Percentiles rank a stretch among this genome's conserved stretches.
These are phyloP conservation scores for Neolamprologus cancellatus DNA, from an alignment of 2,113 vertebrate species.

Conservation along the genomic window DNA sequence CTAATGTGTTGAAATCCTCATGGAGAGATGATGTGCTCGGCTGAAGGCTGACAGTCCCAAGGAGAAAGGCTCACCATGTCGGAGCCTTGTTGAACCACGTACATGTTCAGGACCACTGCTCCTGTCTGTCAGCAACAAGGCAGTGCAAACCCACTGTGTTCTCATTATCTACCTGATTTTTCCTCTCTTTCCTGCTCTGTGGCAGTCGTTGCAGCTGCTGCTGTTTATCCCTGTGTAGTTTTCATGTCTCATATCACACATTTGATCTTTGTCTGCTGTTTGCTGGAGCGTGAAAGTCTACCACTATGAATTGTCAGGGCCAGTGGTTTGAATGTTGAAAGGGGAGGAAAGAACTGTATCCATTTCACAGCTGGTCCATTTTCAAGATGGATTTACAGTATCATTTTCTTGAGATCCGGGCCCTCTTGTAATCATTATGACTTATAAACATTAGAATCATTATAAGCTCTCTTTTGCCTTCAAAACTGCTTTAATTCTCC, in stretches of 20 bases:
- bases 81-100: slow-evolving; percentile 48
- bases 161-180: slow-evolving; percentile 50
- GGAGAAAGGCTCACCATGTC: slow-evolving; percentile 33
- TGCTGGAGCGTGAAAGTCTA: slow-evolving; percentile 32
- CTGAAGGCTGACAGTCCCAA: slow-evolving; percentile 51
- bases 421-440: not conserved
- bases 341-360: not conserved
- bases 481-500: not conserved
- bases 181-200: not conserved
- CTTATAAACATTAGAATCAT: not conserved
- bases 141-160: slow-evolving; percentile 37
- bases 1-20: slow-evolving; percentile 56
- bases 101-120: slow-evolving; percentile 46
- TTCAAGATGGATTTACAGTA: not conserved
- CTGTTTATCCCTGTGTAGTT: slow-evolving; percentile 27
- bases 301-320: not conserved
- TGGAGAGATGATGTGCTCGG: slow-evolving; percentile 56
- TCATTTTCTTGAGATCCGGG: accelerated
- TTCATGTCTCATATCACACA: slow-evolving; percentile 51
- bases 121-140: slow-evolving; percentile 40
- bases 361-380: not conserved
- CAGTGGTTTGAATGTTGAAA: not conserved
- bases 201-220: not conserved
- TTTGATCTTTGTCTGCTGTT: slow-evolving; percentile 37
- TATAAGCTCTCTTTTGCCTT: not conserved